Conservation (phyloP, 2,113 vertebrate species). For the Tyto alba region DNA sequence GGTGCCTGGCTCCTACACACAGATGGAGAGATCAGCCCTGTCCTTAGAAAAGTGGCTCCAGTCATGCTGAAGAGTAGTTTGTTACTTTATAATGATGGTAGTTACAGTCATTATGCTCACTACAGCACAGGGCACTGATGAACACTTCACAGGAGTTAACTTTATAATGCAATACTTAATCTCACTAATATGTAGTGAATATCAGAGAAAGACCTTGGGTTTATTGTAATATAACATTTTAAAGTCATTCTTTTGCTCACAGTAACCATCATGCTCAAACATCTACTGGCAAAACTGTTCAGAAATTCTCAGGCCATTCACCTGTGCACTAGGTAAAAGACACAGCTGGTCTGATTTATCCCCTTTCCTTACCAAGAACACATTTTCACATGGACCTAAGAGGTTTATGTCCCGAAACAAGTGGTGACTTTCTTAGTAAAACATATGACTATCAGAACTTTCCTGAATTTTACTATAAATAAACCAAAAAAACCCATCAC, state of each 20-base stretch:
- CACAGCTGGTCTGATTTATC: background rate
- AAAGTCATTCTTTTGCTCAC: background rate
- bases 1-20: background rate
- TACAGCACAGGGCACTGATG: background rate
- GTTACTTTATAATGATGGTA: background rate
- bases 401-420: background rate
- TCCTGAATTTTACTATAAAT: background rate
- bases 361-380: background rate
- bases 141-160: background rate
- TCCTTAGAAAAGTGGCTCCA: background rate
- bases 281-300: background rate
- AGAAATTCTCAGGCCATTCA: background rate
- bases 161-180: background rate
- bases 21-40: background rate
- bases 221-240: background rate
- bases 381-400: background rate
- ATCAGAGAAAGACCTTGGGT: background rate
- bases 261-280: background rate
- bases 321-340: background rate
- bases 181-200: fast-evolving
- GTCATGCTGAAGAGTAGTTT: background rate
- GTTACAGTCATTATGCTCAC: background rate
- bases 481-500: background rate
- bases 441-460: background rate
- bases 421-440: background rate